A percentile compares a stretch with the other conserved stretches of the same genome.
These are phyloP conservation scores for Amphipoea lucens DNA, from an alignment of 2,888 invertebrate genomes.

Conservation along the genomic window DNA sequence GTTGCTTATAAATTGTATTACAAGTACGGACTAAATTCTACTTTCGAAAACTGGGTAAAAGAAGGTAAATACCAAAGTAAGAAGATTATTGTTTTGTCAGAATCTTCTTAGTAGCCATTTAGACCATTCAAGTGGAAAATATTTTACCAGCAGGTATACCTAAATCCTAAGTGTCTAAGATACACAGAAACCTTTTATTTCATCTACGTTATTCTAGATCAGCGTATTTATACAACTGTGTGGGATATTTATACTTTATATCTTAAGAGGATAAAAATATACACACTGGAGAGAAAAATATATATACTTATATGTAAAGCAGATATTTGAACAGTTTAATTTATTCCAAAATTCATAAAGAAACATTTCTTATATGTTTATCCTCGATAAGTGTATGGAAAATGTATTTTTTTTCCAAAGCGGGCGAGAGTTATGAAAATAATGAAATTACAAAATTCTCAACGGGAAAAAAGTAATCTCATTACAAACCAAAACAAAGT, in stretches of 20 bases:
- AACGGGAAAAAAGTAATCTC: slow-evolving; percentile 30
- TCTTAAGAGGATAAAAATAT: no score
- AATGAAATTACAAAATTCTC: slow-evolving; percentile 14
- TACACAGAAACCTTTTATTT: slow-evolving; percentile 7
- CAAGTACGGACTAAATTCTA: background rate
- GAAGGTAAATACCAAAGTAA: background rate
- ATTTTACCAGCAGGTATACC: background rate
- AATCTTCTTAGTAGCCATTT: background rate
- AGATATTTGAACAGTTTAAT: slow-evolving; percentile 1
- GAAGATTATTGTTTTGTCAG: background rate
- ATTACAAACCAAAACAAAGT: slow-evolving; percentile 55
- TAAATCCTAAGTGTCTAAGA: background rate
- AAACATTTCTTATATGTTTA: slow-evolving; percentile 8
- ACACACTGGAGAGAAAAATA: background rate
- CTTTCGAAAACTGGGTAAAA: background rate
- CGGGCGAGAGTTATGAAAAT: background rate
- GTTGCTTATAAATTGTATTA: background rate
- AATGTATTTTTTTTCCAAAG: background rate
- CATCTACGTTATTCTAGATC: slow-evolving; percentile 10
- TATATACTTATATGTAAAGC: background rate
- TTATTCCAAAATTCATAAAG: background rate
- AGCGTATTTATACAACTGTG: slow-evolving; percentile 2
- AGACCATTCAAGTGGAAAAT: background rate
- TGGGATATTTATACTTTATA: slow-evolving; percentile 4
- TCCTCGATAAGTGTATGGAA: slow-evolving; percentile 8